Base-by-base conservation (phyloP, 2,888 invertebrate species). In the Heliconius sara region DNA sequence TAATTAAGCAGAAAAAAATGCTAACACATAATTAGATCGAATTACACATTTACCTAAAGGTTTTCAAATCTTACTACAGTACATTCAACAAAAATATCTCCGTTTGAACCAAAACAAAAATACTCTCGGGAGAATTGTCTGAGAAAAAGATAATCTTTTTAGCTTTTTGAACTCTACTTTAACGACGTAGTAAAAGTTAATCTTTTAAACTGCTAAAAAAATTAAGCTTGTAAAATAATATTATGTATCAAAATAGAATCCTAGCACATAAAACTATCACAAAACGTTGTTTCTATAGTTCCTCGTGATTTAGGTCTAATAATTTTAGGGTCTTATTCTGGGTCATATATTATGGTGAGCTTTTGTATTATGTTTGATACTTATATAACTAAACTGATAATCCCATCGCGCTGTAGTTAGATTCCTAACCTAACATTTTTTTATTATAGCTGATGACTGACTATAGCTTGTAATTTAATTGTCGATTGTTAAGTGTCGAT, bases 241-340 rank as follows among this genome's bases (percentile, higher is more conserved):
- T 3, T 22, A 27, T 19, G 19, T 22, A 25, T n/a, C 13, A 60
- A 10, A 57, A 34, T 60, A 57, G 22, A 34, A 43, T 47, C 65
- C 75, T 27, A 47, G 27, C 27, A 39, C 43, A 75, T 65, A 65
- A 75, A 65, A 65, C 75, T 75, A 75, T 75, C 65, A 65, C 27
- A 43, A 60, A 72, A 52, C 47, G 52, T 73, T 60, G 22, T 72
- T 57, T 30, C 27, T 72, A 72, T 72, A 57, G 52, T 25, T 70
- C 43, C 22, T 60, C n/a, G 27, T 73, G 73, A 60, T 60, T 75
- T 43, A 75, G 43, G 34, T 73, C 57, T 73, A 73, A 72, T 57
- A 60, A 34, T 34, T 60, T 60, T n/a, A 57, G 73, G 73, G 57
- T 73, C 60, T 34, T 57, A 34, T 73, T 73, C 57, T 34, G 34